phyloP scores from a whole-genome alignment of 2,797 vertebrate genomes.

The Pachyuromys duprasi region DNA sequence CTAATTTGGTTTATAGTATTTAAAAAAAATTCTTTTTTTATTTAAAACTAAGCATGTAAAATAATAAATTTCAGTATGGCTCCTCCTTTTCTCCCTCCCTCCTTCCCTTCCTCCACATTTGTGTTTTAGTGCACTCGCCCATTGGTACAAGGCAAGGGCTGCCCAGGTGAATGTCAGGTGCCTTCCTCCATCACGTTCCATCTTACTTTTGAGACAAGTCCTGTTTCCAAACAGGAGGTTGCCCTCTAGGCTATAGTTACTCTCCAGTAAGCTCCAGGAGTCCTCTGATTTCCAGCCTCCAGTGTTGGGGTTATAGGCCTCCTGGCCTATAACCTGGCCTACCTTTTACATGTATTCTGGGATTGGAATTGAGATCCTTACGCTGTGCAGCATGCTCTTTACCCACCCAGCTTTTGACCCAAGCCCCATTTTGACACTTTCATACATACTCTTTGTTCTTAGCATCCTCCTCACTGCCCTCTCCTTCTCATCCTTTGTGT shows the following conservation, averaged over 20 bases:
- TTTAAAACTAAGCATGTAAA: background rate
- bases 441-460: background rate
- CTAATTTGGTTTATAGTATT: background rate
- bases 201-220: background rate
- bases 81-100: rapidly evolving
- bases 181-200: too few species aligned
- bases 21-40: background rate
- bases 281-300: background rate
- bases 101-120: background rate
- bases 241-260: background rate
- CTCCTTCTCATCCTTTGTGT: background rate
- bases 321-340: background rate
- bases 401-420: background rate
- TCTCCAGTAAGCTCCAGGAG: background rate
- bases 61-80: background rate
- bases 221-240: background rate
- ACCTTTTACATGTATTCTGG: background rate
- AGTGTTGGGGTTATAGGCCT: background rate
- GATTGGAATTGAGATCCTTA: too few species aligned
- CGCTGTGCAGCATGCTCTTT: too few species aligned
- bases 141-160: background rate
- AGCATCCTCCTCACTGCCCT: background rate
- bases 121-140: background rate
- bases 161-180: background rate
- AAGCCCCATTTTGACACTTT: background rate